Evolutionary conservation across 2,113 vertebrate genomes (phyloP).

Genomic region (Ancistrus triradiatus): DNA sequence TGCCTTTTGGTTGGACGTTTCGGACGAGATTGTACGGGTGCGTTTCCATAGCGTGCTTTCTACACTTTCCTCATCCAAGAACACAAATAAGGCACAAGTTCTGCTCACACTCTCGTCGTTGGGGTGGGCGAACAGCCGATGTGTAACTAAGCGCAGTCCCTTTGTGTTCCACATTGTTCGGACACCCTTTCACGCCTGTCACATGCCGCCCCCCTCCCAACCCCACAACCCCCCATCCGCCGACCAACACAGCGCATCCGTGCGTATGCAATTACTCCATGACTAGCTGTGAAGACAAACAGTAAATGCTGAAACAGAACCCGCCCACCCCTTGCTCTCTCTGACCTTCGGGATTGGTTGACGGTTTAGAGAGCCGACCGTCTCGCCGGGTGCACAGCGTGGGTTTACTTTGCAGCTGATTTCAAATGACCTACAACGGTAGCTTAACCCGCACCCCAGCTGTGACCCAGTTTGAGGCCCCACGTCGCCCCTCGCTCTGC

Average conservation of each 20-base stretch:
- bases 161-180: too few species aligned
- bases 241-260: too few species aligned
- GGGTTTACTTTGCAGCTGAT: slow-evolving; percentile 9
- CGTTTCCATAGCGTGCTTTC: too few species aligned
- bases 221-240: too few species aligned
- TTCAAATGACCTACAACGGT: too few species aligned
- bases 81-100: slow-evolving; percentile 98
- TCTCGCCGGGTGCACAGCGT: background rate
- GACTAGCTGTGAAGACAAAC: too few species aligned
- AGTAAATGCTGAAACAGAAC: slow-evolving; percentile 56
- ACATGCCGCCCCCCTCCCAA: too few species aligned
- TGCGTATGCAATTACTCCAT: too few species aligned
- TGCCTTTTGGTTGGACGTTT: slow-evolving; percentile 58
- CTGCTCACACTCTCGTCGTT: slow-evolving; percentile 74
- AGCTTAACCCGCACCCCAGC: slow-evolving; percentile 19
- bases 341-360: slow-evolving; percentile 43
- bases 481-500: slow-evolving; percentile 2
- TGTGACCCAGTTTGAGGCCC: slow-evolving; percentile 13
- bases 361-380: slow-evolving; percentile 3
- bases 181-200: too few species aligned
- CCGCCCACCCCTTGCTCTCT: slow-evolving; percentile 50
- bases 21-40: too few species aligned
- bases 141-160: slow-evolving; percentile 52
- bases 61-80: slow-evolving; percentile 17
- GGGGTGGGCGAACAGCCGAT: slow-evolving; percentile 67